phyloP scores from a whole-genome alignment of 1,140 invertebrate genomes.

The Palaemon carinicauda region DNA sequence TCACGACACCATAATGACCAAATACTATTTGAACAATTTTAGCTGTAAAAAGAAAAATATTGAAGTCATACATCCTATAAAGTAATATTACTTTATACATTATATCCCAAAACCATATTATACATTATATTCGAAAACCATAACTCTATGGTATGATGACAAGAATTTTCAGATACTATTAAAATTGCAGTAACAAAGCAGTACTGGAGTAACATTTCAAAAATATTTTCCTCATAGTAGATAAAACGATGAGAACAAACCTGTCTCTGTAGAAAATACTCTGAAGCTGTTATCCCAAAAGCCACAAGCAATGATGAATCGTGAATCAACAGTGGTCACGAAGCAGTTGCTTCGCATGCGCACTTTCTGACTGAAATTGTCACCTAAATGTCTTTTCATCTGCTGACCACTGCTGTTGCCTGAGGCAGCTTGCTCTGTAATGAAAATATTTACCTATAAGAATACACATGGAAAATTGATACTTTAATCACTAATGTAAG shows the following conservation, averaged over 20 bases:
- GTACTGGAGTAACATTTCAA: background rate
- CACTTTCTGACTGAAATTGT: slow-evolving; percentile 95
- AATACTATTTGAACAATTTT: slow-evolving; percentile 98
- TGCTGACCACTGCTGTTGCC: slow-evolving; percentile 61
- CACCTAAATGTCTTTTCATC: slow-evolving; percentile 85
- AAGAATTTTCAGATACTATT: too few species aligned
- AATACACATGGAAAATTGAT: background rate
- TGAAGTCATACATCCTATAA: too few species aligned
- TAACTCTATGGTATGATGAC: too few species aligned
- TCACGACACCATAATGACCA: slow-evolving; percentile 98
- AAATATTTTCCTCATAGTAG: background rate
- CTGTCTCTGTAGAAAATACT: slow-evolving; percentile 95
- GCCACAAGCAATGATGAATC: slow-evolving; percentile 95
- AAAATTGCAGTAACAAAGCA: background rate
- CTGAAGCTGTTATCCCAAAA: slow-evolving; percentile 99
- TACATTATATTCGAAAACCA: too few species aligned
- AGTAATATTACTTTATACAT: too few species aligned
- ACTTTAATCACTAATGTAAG: too few species aligned
- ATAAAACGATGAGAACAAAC: slow-evolving; percentile 65
- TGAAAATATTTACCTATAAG: background rate
- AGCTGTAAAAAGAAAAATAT: slow-evolving; percentile 70
- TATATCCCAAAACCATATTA: too few species aligned
- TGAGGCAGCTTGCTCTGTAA: slow-evolving; percentile 62
- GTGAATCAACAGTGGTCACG: slow-evolving; percentile 90
- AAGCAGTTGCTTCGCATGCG: slow-evolving; percentile 93